Base-by-base conservation (phyloP, 2,797 vertebrate species). In the Ceyx erithaca region DNA sequence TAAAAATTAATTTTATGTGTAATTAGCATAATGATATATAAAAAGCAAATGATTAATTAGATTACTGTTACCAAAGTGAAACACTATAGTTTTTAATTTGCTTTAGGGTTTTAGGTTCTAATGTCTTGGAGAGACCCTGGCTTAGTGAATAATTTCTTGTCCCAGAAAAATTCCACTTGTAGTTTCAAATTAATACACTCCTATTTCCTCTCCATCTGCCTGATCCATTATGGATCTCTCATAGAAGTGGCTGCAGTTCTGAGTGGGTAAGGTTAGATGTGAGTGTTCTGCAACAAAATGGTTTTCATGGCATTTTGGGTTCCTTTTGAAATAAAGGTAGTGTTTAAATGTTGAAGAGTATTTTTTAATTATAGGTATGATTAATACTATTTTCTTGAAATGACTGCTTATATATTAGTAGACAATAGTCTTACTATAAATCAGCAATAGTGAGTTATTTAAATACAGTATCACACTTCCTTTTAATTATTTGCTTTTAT, bases 1-100 rank as follows among this genome's bases (percentile, higher is more conserved):
- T 82, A 57, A 82, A 48, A 62, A n/a, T 8, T 21, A 63, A 14
- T 62, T 84, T 85, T 66, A 40, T 31, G 51, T 58, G 37, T 64
- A 92, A 91, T 85, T 89, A 94, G 9, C 61, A 7, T 33, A 76
- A 78, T 51, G n/a, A 20, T 85, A 59, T 58, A 79, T 28, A 94
- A 89, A 90, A 76, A 64, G 15, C 4, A 89, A 93, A 85, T 86
- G 5, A 83, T 94, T 92, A 95, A 91, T 87, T 82, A 75, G 54
- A 33, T 2, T 8, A 14, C 23, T 88, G 13, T 73, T 79, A 85
- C 22, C 3, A 31, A 70, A 63, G 63, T 67, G 69, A 63, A 89
- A 78, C 66, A 61, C 49, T 66, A 37, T 30, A 57, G 13, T 52
- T 94, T 84, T 89, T 63, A 8, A 62, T 46, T 83, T 88, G 49